These are phyloP conservation scores for Zaprionus nigranus DNA, from an alignment of 1,140 invertebrate genomes.

Conservation along the genomic window DNA sequence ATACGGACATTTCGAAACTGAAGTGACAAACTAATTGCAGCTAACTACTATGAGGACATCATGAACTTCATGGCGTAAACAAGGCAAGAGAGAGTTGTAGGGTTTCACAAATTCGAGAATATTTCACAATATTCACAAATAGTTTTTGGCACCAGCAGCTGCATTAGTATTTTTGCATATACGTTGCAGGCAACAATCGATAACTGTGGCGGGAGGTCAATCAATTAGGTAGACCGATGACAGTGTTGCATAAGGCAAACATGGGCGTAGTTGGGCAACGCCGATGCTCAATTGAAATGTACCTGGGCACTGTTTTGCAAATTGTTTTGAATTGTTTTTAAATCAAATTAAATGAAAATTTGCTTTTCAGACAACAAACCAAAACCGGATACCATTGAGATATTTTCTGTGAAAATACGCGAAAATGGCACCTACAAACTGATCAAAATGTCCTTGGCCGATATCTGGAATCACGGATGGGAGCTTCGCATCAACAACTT, in stretches of 20 bases:
- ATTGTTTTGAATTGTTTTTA: conserved; percentile 38
- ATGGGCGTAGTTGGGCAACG: not conserved
- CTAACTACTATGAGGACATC: not conserved
- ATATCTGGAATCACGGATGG: conserved; percentile 88
- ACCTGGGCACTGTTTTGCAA: conserved; percentile 14
- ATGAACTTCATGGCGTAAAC: conserved; percentile 8
- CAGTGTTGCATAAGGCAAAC: not conserved
- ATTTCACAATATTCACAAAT: not conserved
- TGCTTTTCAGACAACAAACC: conserved; percentile 87
- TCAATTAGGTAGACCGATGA: not conserved
- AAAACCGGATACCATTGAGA: conserved; percentile 88
- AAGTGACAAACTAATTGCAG: conserved; percentile 5
- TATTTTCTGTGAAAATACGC: conserved; percentile 87
- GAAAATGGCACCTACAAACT: conserved; percentile 87
- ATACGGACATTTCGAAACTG: not conserved
- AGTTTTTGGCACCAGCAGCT: not conserved
- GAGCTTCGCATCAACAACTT: conserved; percentile 89
- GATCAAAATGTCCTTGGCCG: conserved; percentile 86
- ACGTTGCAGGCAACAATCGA: conserved; percentile 3
- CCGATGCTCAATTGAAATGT: conserved; percentile 7
- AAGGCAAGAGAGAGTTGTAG: not conserved
- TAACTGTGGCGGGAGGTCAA: not conserved
- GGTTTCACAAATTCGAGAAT: not conserved
- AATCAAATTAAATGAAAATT: conserved; percentile 27
- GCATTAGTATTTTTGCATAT: not conserved